Percentiles rank a stretch among this genome's conserved stretches.
Evolutionary conservation across 2,888 invertebrate genomes (phyloP).

Genomic region (Pedicia rivosa): DNA sequence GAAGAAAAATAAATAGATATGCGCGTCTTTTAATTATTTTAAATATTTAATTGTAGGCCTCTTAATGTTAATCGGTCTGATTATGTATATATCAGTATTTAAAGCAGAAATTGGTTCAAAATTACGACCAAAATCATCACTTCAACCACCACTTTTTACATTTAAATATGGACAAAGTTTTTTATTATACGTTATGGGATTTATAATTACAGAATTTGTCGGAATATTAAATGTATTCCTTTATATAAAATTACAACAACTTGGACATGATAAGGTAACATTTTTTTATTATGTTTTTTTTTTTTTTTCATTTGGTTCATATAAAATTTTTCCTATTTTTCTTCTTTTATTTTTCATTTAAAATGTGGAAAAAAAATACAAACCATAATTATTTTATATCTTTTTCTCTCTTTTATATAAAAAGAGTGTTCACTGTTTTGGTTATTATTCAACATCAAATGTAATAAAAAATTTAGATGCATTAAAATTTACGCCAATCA

Average conservation of each 20-base stretch:
- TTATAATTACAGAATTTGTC: slow-evolving; percentile 68
- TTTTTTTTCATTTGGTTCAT: no score
- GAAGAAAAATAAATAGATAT: no score
- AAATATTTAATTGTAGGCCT: slow-evolving; percentile 48
- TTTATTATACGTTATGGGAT: slow-evolving; percentile 68
- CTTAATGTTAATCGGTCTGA: slow-evolving; percentile 76
- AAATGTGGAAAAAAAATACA: no score
- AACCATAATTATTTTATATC: no score
- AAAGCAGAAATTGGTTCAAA: slow-evolving; percentile 84
- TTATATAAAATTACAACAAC: slow-evolving; percentile 42
- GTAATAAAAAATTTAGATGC: not conserved
- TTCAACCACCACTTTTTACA: slow-evolving; percentile 64
- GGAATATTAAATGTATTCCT: slow-evolving; percentile 77
- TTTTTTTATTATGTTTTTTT: no score
- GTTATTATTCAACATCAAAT: not conserved
- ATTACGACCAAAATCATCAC: slow-evolving; percentile 59
- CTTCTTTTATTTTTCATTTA: no score
- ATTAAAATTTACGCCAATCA: not conserved
- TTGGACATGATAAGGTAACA: slow-evolving; percentile 26
- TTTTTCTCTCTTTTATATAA: no score
- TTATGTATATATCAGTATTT: slow-evolving; percentile 85
- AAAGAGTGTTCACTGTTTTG: not conserved
- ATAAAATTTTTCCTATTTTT: no score
- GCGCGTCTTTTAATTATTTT: no score
- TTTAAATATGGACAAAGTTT: slow-evolving; percentile 83